These are phyloP conservation scores for Eupeodes luniger DNA, from an alignment of 2,888 invertebrate species.

Conservation along the genomic window DNA sequence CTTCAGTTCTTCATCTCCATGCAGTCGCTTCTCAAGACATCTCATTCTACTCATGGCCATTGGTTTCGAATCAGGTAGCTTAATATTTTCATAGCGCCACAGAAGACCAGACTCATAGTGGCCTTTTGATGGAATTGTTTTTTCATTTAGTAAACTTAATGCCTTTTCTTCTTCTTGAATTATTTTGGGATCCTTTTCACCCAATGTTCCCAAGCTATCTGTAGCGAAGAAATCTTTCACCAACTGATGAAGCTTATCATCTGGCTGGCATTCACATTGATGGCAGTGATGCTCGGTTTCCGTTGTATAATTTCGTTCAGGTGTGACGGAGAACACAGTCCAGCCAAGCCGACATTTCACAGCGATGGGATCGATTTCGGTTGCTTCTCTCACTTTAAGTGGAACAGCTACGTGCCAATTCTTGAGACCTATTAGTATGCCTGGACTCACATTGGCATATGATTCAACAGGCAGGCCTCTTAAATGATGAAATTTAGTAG, in stretches of 20 bases:
- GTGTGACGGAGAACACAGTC: too few relatives aligned
- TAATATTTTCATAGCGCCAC: too few relatives aligned
- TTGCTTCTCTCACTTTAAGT: background rate
- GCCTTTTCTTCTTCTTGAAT: background rate
- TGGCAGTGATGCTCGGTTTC: too few relatives aligned
- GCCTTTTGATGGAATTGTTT: too few relatives aligned
- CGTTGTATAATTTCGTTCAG: too few relatives aligned
- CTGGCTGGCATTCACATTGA: too few relatives aligned
- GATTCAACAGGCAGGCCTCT: background rate
- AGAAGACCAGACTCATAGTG: too few relatives aligned
- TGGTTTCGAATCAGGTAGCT: too few relatives aligned
- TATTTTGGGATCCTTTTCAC: background rate
- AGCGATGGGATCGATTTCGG: background rate
- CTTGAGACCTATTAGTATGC: background rate
- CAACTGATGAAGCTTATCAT: too few relatives aligned
- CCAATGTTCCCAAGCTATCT: background rate
- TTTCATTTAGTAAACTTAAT: too few relatives aligned
- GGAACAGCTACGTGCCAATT: conserved; percentile 13
- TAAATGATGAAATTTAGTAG: background rate
- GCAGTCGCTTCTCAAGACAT: background rate
- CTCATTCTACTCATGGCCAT: too few relatives aligned
- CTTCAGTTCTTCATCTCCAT: background rate
- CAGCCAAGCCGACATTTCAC: too few relatives aligned
- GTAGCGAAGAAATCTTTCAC: background rate
- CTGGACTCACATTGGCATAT: background rate